Conservation (phyloP, 53 echinoderm and acorn worm species). For the Actinopyga echinites region DNA sequence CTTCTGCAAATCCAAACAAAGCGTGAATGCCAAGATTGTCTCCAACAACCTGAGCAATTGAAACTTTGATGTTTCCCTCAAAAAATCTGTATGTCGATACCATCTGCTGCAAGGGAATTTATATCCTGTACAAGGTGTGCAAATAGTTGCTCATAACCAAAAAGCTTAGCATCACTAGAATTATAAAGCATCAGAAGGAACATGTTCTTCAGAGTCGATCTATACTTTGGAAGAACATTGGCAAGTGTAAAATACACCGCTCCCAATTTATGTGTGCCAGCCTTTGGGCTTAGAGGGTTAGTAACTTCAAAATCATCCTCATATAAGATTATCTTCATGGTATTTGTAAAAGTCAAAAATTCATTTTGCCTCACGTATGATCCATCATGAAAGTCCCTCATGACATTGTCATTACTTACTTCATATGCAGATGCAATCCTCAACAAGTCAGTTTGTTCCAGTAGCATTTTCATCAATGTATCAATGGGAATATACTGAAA, state of each 20-base stretch:
- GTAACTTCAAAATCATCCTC: conserved; percentile 3
- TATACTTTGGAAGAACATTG: conserved; percentile 48
- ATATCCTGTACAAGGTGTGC: conserved; percentile 52
- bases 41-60: conserved; percentile 30
- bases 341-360: conserved; percentile 38
- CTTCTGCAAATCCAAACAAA: conserved; percentile 37
- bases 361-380: conserved; percentile 10
- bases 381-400: conserved; percentile 54
- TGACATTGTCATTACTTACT: conserved; percentile 39
- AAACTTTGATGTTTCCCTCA: conserved; percentile 20
- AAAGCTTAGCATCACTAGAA: conserved; percentile 47
- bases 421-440: conserved; percentile 25
- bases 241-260: conserved; percentile 49
- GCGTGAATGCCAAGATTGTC: conserved; percentile 52
- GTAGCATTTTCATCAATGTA: conserved; percentile 16
- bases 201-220: conserved; percentile 49
- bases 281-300: conserved; percentile 47
- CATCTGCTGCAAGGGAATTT: conserved; percentile 25
- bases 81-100: conserved; percentile 42
- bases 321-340: conserved; percentile 39
- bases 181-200: conserved; percentile 48
- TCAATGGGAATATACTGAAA: conserved; percentile 57
- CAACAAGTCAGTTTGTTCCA: conserved; percentile 53
- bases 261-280: conserved; percentile 54
- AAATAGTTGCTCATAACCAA: conserved; percentile 48